Base-by-base conservation (phyloP, 2,888 invertebrate genomes). In the Eupsilia transversa region DNA sequence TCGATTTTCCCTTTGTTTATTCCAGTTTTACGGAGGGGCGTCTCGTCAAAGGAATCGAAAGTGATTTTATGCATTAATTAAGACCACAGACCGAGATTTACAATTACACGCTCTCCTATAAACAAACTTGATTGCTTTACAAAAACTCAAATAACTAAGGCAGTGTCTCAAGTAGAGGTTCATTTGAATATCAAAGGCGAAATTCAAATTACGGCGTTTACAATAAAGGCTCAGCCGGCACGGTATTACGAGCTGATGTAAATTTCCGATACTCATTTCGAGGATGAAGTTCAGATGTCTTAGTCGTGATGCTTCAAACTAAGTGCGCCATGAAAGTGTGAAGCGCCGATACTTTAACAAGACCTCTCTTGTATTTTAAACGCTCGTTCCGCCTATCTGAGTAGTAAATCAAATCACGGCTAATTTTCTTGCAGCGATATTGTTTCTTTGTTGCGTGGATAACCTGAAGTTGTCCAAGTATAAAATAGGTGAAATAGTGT, bases 121-220 rank as follows among this genome's bases (percentile, higher is more conserved):
- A 96, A 96, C 96, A 96, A 96, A 95, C 95, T 96, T 95, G 96
- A 96, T 96, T 96, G 96, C 96, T 96, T 96, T 96, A 96, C 96
- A 96, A 96, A 96, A 96, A 96, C 95, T 96, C 95, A 94, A 96
- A 96, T 96, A 96, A 95, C 96, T 96, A 95, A 96, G 96, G 95
- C 96, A 95, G 93, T 96, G 96, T 96, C 96, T 96, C 95, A 96
- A 96, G 96, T 95, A 94, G 94, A 93, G 94, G 92, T 93, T 96
- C 95, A 96, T 96, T 96, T 96, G 93, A 96, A 96, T 96, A 96
- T 96, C 96, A 96, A 96, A 96, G 96, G 94, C 96, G 92, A 95
- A 96, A 96, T 96, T 96, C 95, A 96, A 96, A 96, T 96, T 95
- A 95, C 95, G 92, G 90, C 96, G 96, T 96, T 96, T 96, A 96